Evolutionary conservation across 1,140 invertebrate species (phyloP).

Genomic region (Euura lappo): DNA sequence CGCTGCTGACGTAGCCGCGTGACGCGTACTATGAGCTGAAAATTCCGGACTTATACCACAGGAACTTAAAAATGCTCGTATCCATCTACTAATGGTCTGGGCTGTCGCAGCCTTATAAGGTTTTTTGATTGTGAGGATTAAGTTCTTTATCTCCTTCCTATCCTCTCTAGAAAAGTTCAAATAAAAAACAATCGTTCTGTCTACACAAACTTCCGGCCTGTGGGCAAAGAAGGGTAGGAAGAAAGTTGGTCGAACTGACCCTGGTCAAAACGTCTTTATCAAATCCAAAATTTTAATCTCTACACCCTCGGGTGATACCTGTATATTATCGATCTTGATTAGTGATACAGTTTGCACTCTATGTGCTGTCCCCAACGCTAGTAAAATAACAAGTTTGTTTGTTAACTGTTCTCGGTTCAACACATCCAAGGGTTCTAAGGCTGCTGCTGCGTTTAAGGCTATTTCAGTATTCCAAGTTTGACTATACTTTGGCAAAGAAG

Average conservation of each 20-base stretch:
- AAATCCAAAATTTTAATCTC: constrained; percentile 19
- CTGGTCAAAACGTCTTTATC: constrained; percentile 21
- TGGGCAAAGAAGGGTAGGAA: constrained; percentile 10
- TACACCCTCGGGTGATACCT: background rate
- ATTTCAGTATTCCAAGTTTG: constrained; percentile 32
- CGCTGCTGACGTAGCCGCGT: constrained; percentile 9
- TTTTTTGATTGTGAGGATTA: no score
- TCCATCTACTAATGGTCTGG: background rate
- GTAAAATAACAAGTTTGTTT: constrained; percentile 12
- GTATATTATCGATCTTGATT: constrained; percentile 17
- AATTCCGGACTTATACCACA: constrained; percentile 13
- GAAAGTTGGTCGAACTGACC: constrained; percentile 17
- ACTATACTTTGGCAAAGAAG: constrained; percentile 32
- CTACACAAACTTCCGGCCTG: constrained; percentile 17
- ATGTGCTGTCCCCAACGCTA: constrained; percentile 22
- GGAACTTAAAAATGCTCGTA: constrained; percentile 10
- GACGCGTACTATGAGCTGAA: constrained; percentile 15
- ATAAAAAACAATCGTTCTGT: background rate
- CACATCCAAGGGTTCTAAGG: background rate
- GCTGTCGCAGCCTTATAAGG: no score
- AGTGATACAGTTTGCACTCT: constrained; percentile 21
- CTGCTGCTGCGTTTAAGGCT: constrained; percentile 13
- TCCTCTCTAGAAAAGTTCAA: no score
- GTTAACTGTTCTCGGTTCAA: constrained; percentile 14
- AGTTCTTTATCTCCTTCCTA: no score